Evolutionary conservation across 2,888 invertebrate genomes (phyloP).

Genomic region (Therioaphis trifolii): DNA sequence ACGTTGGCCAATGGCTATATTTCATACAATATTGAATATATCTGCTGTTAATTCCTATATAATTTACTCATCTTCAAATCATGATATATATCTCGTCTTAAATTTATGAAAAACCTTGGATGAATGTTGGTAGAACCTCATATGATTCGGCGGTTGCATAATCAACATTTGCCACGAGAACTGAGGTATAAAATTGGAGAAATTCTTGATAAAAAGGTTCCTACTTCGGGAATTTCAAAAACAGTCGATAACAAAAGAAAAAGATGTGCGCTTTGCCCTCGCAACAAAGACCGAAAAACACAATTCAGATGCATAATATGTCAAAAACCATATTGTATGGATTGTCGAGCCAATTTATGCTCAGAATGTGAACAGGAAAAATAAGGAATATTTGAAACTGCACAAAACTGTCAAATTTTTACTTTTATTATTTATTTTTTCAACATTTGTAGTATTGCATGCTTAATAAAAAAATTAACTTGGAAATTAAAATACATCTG

Average conservation of each 20-base stretch:
- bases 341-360: background rate
- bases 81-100: too few relatives aligned
- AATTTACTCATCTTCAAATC: too few relatives aligned
- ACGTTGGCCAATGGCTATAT: too few relatives aligned
- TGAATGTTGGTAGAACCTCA: too few relatives aligned
- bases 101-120: too few relatives aligned
- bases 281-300: background rate
- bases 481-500: background rate
- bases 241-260: background rate
- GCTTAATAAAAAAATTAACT: background rate
- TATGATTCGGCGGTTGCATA: background rate
- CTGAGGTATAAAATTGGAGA: background rate
- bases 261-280: background rate
- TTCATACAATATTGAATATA: too few relatives aligned
- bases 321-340: constrained; percentile 7
- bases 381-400: background rate
- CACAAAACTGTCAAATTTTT: background rate
- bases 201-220: background rate
- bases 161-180: background rate
- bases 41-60: too few relatives aligned
- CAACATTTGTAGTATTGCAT: background rate
- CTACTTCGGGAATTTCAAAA: background rate
- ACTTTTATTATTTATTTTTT: background rate
- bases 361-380: background rate
- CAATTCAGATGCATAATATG: background rate